Evolutionary conservation across 2,797 vertebrate genomes (phyloP), one percentile per base, ranked within the genome.

Genomic region (Danio kyathit): DNA sequence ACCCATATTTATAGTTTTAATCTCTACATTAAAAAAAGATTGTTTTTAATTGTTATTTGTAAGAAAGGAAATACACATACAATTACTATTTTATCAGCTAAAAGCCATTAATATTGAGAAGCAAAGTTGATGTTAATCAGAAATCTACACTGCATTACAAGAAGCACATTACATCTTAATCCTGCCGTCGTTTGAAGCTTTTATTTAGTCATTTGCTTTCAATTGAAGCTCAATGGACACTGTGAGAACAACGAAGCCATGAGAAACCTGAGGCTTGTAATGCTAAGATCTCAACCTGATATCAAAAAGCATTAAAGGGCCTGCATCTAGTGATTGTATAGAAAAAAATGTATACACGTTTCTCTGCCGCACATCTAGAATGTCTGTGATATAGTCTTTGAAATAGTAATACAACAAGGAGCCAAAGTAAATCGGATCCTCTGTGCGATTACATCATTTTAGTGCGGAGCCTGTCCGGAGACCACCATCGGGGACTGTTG

Each of bases 261-360:
- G 71, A 57, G 83, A 73, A 74, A 71, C 57, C 17, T 0, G 57
- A 82, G 61, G 59, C 84, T 52, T 82, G 82, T 88, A 79, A 92
- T 90, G 88, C 88, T 86, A 83, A 84, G 89, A 91, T 91, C 88
- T 90, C 63, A 81, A 85, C 84, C 86, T 89, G 89, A 90, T 88
- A 92, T 90, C 64, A 57, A 44, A 67, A 51, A 78, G 87, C 81
- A 81, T 85, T 88, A 86, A 88, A 87, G 85, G 89, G 85, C 87
- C 89, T 90, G 91, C 89, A 82, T 69, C 71, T 80, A 86, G 85
- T 82, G 86, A 80, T 82, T 79, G 48, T 73, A 59, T 78, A 5
- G 11, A 56, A 49, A 69, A n/a, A 29, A 59, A 57, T 73, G 14
- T 52, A 19, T 91, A 85, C 91, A 84, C 84, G 86, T 84, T 84